These are phyloP conservation scores for Montipora efflorescens DNA, from an alignment of 64 coral and sea anemone species.

Conservation along the genomic window DNA sequence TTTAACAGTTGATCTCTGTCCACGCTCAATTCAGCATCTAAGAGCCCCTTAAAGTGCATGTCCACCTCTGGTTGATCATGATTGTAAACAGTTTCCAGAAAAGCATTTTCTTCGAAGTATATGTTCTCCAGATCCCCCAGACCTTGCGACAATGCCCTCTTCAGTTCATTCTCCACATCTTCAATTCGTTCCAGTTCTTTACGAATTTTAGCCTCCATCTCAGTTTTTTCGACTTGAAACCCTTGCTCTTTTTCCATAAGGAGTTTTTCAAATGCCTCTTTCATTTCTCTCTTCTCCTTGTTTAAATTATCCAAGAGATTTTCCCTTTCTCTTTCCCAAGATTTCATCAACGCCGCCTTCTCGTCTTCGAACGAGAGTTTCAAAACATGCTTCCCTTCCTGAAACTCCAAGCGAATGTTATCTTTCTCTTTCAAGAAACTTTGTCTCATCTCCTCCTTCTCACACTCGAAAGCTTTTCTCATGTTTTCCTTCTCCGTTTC, in stretches of 20 bases:
- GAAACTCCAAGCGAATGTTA: slow-evolving; percentile 92
- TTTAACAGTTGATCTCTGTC: slow-evolving; percentile 72
- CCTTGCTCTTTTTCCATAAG: slow-evolving; percentile 73
- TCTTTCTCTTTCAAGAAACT: slow-evolving; percentile 96
- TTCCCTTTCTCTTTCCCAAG: slow-evolving; percentile 83
- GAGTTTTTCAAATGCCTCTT: slow-evolving; percentile 61
- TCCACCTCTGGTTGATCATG: slow-evolving; percentile 91
- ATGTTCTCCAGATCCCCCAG: slow-evolving; percentile 88
- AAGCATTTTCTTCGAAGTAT: slow-evolving; percentile 80
- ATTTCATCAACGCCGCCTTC: slow-evolving; percentile 68
- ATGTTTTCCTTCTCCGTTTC: slow-evolving; percentile 94
- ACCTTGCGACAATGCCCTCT: slow-evolving; percentile 78
- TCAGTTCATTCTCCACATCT: slow-evolving; percentile 94
- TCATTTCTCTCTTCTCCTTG: slow-evolving; percentile 88
- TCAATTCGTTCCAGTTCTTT: slow-evolving; percentile 91
- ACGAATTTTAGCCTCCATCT: slow-evolving; percentile 81
- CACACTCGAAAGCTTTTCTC: slow-evolving; percentile 85
- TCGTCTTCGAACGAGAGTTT: slow-evolving; percentile 97
- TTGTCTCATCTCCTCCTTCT: slow-evolving; percentile 94
- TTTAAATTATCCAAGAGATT: slow-evolving; percentile 74
- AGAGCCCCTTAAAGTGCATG: slow-evolving; percentile 85
- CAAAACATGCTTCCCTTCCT: slow-evolving; percentile 95
- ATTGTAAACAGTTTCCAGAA: slow-evolving; percentile 67
- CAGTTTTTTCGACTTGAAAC: slow-evolving; percentile 84
- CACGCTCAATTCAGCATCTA: slow-evolving; percentile 65